phyloP scores from a whole-genome alignment of 2,797 vertebrate genomes.

The Pseudopleuronectes americanus region DNA sequence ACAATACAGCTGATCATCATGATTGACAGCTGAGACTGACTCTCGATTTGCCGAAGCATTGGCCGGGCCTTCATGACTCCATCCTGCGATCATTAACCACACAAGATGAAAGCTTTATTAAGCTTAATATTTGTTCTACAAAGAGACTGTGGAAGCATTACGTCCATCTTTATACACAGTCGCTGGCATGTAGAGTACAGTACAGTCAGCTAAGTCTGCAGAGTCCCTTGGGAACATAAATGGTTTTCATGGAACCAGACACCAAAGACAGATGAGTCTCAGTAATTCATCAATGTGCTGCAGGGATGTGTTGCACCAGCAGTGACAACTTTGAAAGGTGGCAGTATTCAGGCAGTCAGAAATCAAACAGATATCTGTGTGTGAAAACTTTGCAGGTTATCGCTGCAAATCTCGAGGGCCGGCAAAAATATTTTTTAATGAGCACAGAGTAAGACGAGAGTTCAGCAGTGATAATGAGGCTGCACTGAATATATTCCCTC shows the following conservation, averaged over 20 bases:
- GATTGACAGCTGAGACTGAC: too few relatives aligned
- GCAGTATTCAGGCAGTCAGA: background rate
- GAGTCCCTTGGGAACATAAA: background rate
- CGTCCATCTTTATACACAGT: too few relatives aligned
- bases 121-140: too few relatives aligned
- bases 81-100: too few relatives aligned
- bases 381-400: background rate
- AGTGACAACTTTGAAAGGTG: background rate
- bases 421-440: conserved; percentile 4
- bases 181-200: background rate
- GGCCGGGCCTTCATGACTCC: too few relatives aligned
- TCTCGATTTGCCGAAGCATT: too few relatives aligned
- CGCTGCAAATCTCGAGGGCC: background rate
- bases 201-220: too few relatives aligned
- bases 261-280: background rate
- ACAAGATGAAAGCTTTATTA: too few relatives aligned
- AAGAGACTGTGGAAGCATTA: too few relatives aligned
- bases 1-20: too few relatives aligned
- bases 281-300: background rate
- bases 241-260: background rate
- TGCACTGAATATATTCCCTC: background rate
- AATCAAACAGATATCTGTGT: background rate
- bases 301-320: background rate
- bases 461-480: conserved; percentile 19
- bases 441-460: background rate